Base-by-base conservation (phyloP, 2,888 invertebrate species). In the Brassicogethes aeneus region DNA sequence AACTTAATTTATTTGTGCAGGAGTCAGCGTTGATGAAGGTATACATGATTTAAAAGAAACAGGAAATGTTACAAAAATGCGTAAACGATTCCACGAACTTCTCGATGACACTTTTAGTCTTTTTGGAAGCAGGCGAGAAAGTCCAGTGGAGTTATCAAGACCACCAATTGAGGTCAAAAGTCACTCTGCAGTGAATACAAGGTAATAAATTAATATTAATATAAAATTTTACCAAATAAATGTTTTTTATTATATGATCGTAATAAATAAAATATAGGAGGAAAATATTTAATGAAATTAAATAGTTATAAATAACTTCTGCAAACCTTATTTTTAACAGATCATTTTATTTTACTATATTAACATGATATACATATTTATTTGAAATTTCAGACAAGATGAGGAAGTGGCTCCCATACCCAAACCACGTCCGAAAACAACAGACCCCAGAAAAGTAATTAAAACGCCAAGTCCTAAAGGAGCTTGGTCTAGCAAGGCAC, bases 91-190 rank as follows among this genome's bases (percentile, higher is more conserved):
- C 62, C 82, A 85, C 63, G 84, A 85, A 56, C 72, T 86, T 5
- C 72, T 86, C 59, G 86, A 86, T 55, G 86, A 86, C 54, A 85
- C 86, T 1, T 85, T 85, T 68, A 84, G 82, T 45, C 69, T 85
- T 42, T 84, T 85, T 63, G 82, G 82, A 2, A 80, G 77, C 55
- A 74, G 77, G 17, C 75, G 74, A 38, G 72, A 72, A 13, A 77
- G 74, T 50, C 70, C 72, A 16, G 61, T 56, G 10, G 62, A 66
- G 33, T 37, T 34, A 16, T 36, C 48, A 12, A 51, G 45, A 38
- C 45, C 52, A 3, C 42, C 52, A 36, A 51, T 62, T 17, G 66
- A 68, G 52, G 58, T 64, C 3, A 68, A 68, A 49, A 67, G 66
- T 41, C 65, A 64, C 53, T 68, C 67, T 2, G 68, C 67, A 3